A percentile compares a stretch with the other conserved stretches of the same genome.
phyloP scores from a whole-genome alignment of 2,888 invertebrate genomes.

The Aporophyla nigra region DNA sequence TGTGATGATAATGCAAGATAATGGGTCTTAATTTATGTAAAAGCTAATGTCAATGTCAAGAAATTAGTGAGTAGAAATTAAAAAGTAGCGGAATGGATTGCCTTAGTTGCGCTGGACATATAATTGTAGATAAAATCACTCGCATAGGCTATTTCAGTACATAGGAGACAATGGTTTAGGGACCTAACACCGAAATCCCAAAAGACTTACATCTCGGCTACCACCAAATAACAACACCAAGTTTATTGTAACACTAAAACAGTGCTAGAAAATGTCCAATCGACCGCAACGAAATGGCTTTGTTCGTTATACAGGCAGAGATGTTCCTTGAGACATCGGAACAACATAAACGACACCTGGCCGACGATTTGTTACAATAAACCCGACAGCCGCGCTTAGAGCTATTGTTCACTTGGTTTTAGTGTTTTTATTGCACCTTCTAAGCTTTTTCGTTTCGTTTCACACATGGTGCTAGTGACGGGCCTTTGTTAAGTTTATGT shows the following conservation, averaged over 20 bases:
- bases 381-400: constrained; percentile 60
- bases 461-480: constrained; percentile 48
- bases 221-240: constrained; percentile 30
- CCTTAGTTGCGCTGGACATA: too few relatives aligned
- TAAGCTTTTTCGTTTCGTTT: constrained; percentile 58
- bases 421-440: constrained; percentile 64
- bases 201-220: constrained; percentile 10
- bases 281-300: constrained; percentile 47
- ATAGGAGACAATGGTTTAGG: too few relatives aligned
- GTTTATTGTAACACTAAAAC: constrained; percentile 50
- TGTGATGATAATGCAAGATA: too few relatives aligned
- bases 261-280: constrained; percentile 50
- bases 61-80: too few relatives aligned
- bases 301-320: constrained; percentile 56
- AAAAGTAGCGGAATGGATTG: too few relatives aligned
- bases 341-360: constrained; percentile 69
- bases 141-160: too few relatives aligned
- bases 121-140: too few relatives aligned
- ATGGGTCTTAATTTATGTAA: too few relatives aligned
- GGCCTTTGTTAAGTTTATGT: constrained; percentile 43
- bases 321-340: constrained; percentile 61
- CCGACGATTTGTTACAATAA: constrained; percentile 68
- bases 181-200: constrained; percentile 11
- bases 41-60: too few relatives aligned
- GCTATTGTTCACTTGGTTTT: constrained; percentile 62